Percentiles rank a stretch among this genome's conserved stretches.
These are phyloP conservation scores for Penaeus vannamei DNA, from an alignment of 1,140 invertebrate genomes.

Conservation along the genomic window DNA sequence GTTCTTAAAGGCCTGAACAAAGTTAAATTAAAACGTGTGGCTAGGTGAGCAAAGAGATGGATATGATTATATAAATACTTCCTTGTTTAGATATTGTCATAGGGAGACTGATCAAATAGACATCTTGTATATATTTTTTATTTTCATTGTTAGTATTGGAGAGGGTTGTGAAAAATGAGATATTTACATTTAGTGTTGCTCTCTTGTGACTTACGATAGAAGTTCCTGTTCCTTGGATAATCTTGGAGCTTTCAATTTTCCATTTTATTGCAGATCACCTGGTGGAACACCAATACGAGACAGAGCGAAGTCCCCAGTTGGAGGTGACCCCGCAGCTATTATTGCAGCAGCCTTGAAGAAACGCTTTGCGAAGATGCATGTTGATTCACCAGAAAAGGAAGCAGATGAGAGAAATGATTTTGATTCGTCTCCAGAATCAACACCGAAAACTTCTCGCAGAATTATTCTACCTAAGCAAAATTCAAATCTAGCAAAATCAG, in stretches of 20 bases:
- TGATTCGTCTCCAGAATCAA: constrained; percentile 53
- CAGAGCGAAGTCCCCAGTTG: constrained; percentile 40
- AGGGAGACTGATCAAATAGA: neutral
- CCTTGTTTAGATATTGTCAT: neutral
- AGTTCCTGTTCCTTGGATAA: no score
- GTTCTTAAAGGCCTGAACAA: constrained; percentile 65
- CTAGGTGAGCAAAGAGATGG: constrained; percentile 58
- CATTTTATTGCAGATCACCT: constrained; percentile 42
- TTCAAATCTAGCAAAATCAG: neutral
- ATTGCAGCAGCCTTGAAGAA: constrained; percentile 63
- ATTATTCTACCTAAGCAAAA: constrained; percentile 18
- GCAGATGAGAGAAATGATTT: constrained; percentile 48
- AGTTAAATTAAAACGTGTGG: constrained; percentile 62
- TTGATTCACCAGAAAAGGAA: constrained; percentile 58
- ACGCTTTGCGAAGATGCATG: constrained; percentile 63
- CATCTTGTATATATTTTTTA: neutral
- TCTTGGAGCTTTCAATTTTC: no score
- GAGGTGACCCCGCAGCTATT: constrained; percentile 54
- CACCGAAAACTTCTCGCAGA: constrained; percentile 30
- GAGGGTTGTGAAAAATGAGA: neutral
- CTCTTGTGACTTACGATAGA: no score
- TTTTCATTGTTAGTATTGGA: neutral
- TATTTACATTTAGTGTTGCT: no score
- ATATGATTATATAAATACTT: neutral
- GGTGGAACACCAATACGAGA: constrained; percentile 63